Evolutionary conservation across 1,140 invertebrate species (phyloP).

Genomic region (Euwallacea fornicatus): DNA sequence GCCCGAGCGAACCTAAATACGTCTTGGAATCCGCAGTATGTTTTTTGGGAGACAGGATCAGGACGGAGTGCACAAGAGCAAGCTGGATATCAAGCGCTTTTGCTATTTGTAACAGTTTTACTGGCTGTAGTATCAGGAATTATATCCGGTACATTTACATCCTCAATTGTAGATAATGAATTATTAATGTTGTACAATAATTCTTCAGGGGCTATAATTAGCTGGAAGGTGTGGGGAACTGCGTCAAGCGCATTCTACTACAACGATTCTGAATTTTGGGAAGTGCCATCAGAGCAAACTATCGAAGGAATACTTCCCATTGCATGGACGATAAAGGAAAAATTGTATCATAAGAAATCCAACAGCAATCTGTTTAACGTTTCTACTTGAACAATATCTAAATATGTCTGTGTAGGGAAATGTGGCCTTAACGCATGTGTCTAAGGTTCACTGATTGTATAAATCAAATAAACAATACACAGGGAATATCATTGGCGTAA

Average conservation of each 20-base stretch:
- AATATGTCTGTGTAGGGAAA: no score
- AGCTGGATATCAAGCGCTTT: slow-evolving; percentile 77
- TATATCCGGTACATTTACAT: slow-evolving; percentile 69
- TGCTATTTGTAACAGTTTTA: slow-evolving; percentile 69
- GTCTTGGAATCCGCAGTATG: slow-evolving; percentile 26
- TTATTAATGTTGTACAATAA: neutral
- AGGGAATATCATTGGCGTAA: no score
- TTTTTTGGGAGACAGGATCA: slow-evolving; percentile 51
- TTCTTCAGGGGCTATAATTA: slow-evolving; percentile 22
- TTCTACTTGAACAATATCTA: no score
- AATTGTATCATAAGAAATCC: no score
- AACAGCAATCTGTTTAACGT: no score
- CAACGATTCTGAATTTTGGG: slow-evolving; percentile 22
- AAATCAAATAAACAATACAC: no score
- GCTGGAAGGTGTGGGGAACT: slow-evolving; percentile 5
- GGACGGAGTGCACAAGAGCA: slow-evolving; percentile 69
- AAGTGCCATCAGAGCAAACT: slow-evolving; percentile 1
- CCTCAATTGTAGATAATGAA: neutral
- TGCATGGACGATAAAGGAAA: no score
- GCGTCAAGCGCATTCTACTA: neutral
- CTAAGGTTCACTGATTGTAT: no score
- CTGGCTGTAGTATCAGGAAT: slow-evolving; percentile 75
- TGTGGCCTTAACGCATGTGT: no score
- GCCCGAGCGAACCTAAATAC: slow-evolving; percentile 52
- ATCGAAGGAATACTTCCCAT: no score